Base-by-base conservation (phyloP, 2,888 invertebrate species). In the Crepidodera aurea region DNA sequence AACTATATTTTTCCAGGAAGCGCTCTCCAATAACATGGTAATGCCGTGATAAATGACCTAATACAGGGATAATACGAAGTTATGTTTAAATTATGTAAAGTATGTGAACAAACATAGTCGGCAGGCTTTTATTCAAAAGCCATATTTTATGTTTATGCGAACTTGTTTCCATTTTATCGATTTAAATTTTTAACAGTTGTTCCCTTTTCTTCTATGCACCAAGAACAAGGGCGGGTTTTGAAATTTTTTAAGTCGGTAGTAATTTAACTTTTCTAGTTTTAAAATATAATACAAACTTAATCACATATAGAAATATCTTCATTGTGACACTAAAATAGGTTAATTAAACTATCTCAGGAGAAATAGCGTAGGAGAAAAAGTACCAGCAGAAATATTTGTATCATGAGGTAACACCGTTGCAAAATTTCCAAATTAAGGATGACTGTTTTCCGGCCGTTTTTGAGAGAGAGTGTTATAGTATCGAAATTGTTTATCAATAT, bases 11-110 rank as follows among this genome's bases (percentile, higher is more conserved):
- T 50, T 40, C 15, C 40, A 7, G 7, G 40, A 40, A 40, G 18
- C 15, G 27, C 34, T 34, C 15, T 58, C 22, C 51, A 58, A 51
- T 51, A 58, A 42, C 51, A 32, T 13, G 42, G 44, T 42, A 51
- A 51, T 51, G 29, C 13, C 40, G 44, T 59, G 44, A 51, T 59
- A 51, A 51, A 59, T 32, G 59, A 13, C 22, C 32, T 46, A 48
- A 48, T 48, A 54, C 48, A n/a, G 18, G 40, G 25, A 50, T 60
- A 55, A 61, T 51, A 56, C 50, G 25, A 51, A 61, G 50, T 61
- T 51, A 61, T 61, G 51, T 44, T 42, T 61, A 56, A 61, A 61
- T 56, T 61, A 60, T 60, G 60, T 39, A 53, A 48, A 56, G 44
- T 44, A 56, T 32, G 51, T 51, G 51, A 61, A 51, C 61, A 61